Percentiles rank a stretch among this genome's conserved stretches.
These are phyloP conservation scores for Excalfactoria chinensis DNA, from an alignment of 2,113 vertebrate species.

Conservation along the genomic window DNA sequence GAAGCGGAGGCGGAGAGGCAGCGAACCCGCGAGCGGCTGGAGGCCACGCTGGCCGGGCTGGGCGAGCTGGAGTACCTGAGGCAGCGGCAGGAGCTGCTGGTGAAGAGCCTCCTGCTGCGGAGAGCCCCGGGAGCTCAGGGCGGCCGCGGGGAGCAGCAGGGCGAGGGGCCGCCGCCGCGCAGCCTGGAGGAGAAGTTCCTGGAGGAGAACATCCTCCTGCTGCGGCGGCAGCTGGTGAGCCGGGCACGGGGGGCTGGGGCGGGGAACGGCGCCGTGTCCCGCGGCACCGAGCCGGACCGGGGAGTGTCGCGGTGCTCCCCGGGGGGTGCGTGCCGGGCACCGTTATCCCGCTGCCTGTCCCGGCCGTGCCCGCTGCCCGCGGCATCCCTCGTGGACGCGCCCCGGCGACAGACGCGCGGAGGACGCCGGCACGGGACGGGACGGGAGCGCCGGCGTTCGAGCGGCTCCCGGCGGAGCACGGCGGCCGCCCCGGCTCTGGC, in stretches of 20 bases:
- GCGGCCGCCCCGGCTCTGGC: neutral
- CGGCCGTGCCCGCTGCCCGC: no score
- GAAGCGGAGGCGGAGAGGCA: conserved; percentile 82
- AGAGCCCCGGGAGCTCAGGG: neutral
- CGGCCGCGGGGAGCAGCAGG: conserved; percentile 42
- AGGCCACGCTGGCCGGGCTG: conserved; percentile 87
- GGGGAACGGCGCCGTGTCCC: no score
- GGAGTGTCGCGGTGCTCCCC: neutral
- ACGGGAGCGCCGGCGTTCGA: neutral
- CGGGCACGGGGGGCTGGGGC: neutral
- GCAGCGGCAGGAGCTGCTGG: conserved; percentile 86
- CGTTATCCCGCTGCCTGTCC: neutral
- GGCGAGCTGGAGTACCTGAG: conserved; percentile 87
- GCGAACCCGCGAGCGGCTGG: conserved; percentile 86
- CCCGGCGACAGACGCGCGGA: no score
- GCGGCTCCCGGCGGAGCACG: neutral
- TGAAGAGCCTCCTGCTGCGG: conserved; percentile 81
- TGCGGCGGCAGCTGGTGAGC: conserved; percentile 91
- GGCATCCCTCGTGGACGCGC: neutral
- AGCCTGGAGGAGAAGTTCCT: conserved; percentile 89
- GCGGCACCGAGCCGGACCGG: neutral
- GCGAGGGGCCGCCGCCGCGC: conserved; percentile 67
- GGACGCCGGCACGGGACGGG: neutral
- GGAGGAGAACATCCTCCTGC: conserved; percentile 90
- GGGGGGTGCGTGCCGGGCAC: no score